Conservation (phyloP, 2,797 vertebrate genomes). For the Myripristis jacobus region DNA sequence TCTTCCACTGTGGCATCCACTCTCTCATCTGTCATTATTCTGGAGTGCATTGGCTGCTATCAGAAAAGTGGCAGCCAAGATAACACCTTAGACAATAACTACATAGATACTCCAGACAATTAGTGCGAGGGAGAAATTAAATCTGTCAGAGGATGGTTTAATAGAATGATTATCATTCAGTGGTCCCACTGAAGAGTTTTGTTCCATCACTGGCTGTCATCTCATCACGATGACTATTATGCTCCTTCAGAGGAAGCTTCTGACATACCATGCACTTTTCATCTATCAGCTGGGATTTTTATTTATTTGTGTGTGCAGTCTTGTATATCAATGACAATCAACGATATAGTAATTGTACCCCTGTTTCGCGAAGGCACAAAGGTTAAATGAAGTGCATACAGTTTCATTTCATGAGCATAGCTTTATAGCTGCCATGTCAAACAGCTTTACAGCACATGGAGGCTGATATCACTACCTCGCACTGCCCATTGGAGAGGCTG, state of each 20-base stretch:
- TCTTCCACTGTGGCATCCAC: not conserved
- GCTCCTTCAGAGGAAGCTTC: not conserved
- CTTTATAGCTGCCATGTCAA: constrained; percentile 22
- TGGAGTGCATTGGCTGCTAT: not conserved
- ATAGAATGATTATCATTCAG: constrained; percentile 14
- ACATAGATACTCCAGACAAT: constrained; percentile 3
- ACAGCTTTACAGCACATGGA: constrained; percentile 20
- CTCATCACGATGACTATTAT: not conserved
- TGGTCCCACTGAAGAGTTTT: not conserved
- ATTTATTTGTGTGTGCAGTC: not conserved
- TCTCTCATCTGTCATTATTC: not conserved
- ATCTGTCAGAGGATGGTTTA: constrained; percentile 5
- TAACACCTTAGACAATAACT: not conserved
- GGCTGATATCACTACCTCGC: constrained; percentile 35
- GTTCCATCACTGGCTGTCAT: not conserved
- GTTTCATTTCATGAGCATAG: not conserved
- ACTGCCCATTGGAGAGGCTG: constrained; percentile 34
- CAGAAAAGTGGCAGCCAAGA: not conserved
- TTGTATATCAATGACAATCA: no score
- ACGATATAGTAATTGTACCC: not conserved
- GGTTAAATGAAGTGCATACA: constrained; percentile 2
- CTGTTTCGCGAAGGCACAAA: constrained; percentile 8
- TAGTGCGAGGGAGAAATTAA: not conserved
- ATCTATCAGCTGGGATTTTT: not conserved
- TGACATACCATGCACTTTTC: not conserved